Base-by-base conservation (phyloP, 2,113 vertebrate genomes). In the Morone chrysops region DNA sequence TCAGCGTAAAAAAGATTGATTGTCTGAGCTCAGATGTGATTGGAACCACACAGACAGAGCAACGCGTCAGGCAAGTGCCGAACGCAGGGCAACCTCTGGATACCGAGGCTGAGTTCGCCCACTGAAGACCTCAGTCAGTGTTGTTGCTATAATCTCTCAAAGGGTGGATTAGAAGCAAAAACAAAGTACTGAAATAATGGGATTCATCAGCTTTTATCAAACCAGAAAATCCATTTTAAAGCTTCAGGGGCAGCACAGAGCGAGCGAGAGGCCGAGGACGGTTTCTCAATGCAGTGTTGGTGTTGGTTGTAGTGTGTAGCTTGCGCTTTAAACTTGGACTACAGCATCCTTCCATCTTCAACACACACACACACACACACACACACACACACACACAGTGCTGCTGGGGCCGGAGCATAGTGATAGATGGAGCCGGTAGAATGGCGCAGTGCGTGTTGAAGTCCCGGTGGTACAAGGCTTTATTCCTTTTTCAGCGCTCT, bases 351-450 rank as follows among this genome's bases (percentile, higher is more conserved):
- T 72, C 25, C 62, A 66, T 54, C 50, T 68, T 54, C 45, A 8
- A 65, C 59, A 75, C 31, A 56, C 74, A n/a, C 74, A 12, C 50
- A 48, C 43, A 62, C 48, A 60, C 36, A 2, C 74, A n/a, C 74
- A 65, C 59, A 75, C 31, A 56, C 74, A n/a, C 74, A 12, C 50
- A 48, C 43, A 62, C 48, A 60, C 36, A 2, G 8, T 75, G 61
- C 74, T 85, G 62, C 78, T 65, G 61, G 50, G 50, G 45, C 41
- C 8, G 31, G 31, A 76, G 81, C 79, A 14, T 40, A 8, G 87
- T 91, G 91, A 91, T 91, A 69, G 82, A 91, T 91, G 86, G 82
- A 90, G 80, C 25, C 18, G 54, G 70, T 63, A 70, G 82, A 81
- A 71, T 88, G 78, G 89, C 9, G 86, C 89, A 90, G 87, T 86